Percentiles rank a stretch among this genome's conserved stretches.
These are phyloP conservation scores for Drosophila siamana DNA, from an alignment of 2,888 invertebrate species.

Conservation along the genomic window DNA sequence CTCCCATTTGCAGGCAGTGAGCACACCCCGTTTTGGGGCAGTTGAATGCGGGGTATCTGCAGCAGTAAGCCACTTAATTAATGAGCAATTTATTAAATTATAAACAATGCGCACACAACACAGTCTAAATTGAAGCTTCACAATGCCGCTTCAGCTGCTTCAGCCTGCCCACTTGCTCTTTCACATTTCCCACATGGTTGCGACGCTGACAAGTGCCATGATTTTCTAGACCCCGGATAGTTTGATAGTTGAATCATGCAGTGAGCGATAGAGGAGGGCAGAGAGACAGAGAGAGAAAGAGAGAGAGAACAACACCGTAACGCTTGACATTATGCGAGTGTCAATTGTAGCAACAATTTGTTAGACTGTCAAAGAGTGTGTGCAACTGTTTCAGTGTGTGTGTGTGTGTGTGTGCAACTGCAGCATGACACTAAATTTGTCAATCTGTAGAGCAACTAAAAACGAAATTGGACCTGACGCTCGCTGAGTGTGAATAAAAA, in stretches of 20 bases:
- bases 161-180: slow-evolving; percentile 39
- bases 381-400: not conserved
- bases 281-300: not conserved
- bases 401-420: slow-evolving; percentile 24
- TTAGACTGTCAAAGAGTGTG: slow-evolving; percentile 57
- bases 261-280: not conserved
- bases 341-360: slow-evolving; percentile 75
- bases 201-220: slow-evolving; percentile 65
- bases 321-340: slow-evolving; percentile 51
- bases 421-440: slow-evolving; percentile 52
- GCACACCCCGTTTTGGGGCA: not conserved
- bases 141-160: slow-evolving; percentile 39
- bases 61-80: slow-evolving; percentile 69
- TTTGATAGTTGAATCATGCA: slow-evolving; percentile 25
- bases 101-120: slow-evolving; percentile 63
- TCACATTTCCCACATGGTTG: slow-evolving; percentile 50
- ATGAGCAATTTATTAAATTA: slow-evolving; percentile 79
- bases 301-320: slow-evolving; percentile 12
- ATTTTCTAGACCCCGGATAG: slow-evolving; percentile 60
- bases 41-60: slow-evolving; percentile 22
- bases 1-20: not conserved
- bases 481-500: slow-evolving; percentile 15
- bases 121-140: slow-evolving; percentile 61
- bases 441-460: slow-evolving; percentile 19
- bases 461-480: slow-evolving; percentile 6